phyloP scores from a whole-genome alignment of 2,888 invertebrate genomes.

The Stenodema calcarata region DNA sequence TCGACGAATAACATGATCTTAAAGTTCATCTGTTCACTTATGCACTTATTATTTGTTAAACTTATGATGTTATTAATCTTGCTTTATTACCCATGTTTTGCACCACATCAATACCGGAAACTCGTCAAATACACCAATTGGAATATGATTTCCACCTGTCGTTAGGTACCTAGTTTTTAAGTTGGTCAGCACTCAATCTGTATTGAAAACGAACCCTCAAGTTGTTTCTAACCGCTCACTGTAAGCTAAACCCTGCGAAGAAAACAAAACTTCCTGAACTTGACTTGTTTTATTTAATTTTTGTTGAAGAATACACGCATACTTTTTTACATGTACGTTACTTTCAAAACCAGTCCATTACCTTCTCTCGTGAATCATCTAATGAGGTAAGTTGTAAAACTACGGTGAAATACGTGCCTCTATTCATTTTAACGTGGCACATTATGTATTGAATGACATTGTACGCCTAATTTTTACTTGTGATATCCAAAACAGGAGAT shows the following conservation, averaged over 20 bases:
- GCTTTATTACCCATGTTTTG: too few relatives aligned
- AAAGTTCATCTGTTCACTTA: too few relatives aligned
- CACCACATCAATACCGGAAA: too few relatives aligned
- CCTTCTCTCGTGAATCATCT: constrained; percentile 1
- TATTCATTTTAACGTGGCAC: background rate
- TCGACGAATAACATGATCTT: too few relatives aligned
- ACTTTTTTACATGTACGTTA: constrained; percentile 22
- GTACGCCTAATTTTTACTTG: background rate
- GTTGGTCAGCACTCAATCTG: too few relatives aligned
- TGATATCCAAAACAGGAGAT: constrained; percentile 66
- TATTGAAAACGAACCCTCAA: background rate
- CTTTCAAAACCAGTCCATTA: constrained; percentile 33
- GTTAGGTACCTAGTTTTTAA: too few relatives aligned
- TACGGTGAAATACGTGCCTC: background rate
- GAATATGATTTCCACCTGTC: too few relatives aligned
- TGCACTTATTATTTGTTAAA: too few relatives aligned
- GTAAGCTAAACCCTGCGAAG: background rate
- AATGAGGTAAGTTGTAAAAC: background rate
- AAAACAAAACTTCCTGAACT: background rate
- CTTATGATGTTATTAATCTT: too few relatives aligned
- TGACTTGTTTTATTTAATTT: constrained; percentile 15
- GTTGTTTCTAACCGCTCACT: background rate
- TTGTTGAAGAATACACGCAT: constrained; percentile 44
- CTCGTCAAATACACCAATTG: too few relatives aligned
- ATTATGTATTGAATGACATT: background rate